phyloP scores from a whole-genome alignment of 2,888 invertebrate genomes.

The Cabera pusaria region DNA sequence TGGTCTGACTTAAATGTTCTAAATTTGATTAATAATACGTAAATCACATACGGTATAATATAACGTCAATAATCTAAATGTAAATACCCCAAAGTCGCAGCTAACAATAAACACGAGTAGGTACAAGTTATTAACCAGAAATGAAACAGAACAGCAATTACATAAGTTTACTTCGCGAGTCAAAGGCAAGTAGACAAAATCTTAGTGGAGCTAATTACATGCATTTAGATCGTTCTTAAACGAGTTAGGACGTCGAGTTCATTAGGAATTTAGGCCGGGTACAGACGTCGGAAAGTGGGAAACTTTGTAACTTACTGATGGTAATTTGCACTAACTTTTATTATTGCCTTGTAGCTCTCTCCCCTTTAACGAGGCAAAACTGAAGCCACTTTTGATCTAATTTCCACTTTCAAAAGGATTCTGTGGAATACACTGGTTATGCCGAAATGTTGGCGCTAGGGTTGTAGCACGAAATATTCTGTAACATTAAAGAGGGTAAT shows the following conservation, averaged over 20 bases:
- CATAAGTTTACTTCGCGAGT: constrained; percentile 11
- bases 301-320: constrained; percentile 39
- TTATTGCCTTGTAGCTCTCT: constrained; percentile 31
- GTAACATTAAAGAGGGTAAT: too few relatives aligned
- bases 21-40: too few relatives aligned
- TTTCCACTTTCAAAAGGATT: constrained; percentile 16
- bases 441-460: constrained; percentile 1
- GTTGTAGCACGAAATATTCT: background rate
- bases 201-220: constrained; percentile 29
- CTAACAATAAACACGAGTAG: too few relatives aligned
- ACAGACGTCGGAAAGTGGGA: constrained; percentile 32
- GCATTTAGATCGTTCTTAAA: constrained; percentile 26
- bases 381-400: constrained; percentile 17
- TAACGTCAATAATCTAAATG: too few relatives aligned
- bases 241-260: constrained; percentile 32
- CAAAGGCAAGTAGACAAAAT: constrained; percentile 16
- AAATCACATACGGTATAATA: too few relatives aligned
- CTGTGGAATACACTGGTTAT: constrained; percentile 1
- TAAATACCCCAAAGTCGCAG: too few relatives aligned
- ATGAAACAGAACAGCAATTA: too few relatives aligned
- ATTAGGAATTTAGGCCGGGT: constrained; percentile 36
- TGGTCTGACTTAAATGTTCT: too few relatives aligned
- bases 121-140: too few relatives aligned
- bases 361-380: constrained; percentile 18
- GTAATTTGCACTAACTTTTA: constrained; percentile 41